These are phyloP conservation scores for Sylvia atricapilla DNA, from an alignment of 2,113 vertebrate genomes.

Conservation along the genomic window DNA sequence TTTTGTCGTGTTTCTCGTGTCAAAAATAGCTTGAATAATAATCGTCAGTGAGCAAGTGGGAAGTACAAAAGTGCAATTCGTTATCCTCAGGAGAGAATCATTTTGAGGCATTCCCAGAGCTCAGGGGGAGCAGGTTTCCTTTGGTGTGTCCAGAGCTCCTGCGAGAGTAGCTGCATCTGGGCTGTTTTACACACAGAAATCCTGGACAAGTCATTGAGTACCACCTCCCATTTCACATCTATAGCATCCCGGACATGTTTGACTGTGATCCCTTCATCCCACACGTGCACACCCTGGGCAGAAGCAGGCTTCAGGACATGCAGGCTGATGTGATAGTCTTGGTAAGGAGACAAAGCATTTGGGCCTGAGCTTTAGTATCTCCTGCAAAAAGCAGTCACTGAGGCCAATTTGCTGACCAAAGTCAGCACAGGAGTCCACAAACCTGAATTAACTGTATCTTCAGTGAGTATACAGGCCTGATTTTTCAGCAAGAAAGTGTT, in stretches of 20 bases:
- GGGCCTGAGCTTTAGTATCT: background rate
- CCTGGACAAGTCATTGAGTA: background rate
- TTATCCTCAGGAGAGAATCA: background rate
- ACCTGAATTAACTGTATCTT: fast-evolving
- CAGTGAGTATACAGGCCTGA: background rate
- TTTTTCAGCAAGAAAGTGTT: background rate
- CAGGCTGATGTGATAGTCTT: background rate
- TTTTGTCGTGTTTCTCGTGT: background rate
- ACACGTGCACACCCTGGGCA: background rate
- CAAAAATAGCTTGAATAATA: background rate
- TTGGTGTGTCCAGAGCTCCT: background rate
- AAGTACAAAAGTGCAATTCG: background rate
- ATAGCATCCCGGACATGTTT: background rate
- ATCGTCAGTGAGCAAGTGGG: background rate
- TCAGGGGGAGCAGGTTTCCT: background rate
- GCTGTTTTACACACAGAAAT: background rate
- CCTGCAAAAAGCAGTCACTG: background rate
- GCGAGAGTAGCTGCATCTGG: background rate
- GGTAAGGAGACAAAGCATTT: background rate
- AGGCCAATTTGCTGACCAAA: background rate
- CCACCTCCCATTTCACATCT: background rate
- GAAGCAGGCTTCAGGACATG: background rate
- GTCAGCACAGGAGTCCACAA: background rate
- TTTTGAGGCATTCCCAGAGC: background rate
- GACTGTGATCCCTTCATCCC: background rate